phyloP scores from a whole-genome alignment of 2,797 vertebrate genomes.

The Xiphorhynchus erythropygius region DNA sequence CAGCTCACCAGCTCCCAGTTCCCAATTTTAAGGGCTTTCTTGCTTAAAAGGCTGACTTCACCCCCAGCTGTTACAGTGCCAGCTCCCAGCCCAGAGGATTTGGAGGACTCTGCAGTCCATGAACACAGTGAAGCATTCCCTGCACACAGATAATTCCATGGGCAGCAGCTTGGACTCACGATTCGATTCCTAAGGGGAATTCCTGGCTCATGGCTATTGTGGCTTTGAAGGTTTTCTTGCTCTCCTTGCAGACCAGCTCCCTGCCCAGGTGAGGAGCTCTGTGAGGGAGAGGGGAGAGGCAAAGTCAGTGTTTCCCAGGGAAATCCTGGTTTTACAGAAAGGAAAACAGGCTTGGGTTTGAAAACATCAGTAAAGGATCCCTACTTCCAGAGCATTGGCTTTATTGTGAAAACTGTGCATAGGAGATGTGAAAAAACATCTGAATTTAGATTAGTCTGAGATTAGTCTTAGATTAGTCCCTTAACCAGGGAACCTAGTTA shows the following conservation, averaged over 20 bases:
- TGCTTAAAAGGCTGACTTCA: neutral
- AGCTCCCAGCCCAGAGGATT: neutral
- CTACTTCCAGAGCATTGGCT: neutral
- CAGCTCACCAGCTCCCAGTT: neutral
- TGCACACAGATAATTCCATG: fast-evolving
- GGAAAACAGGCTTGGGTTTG: neutral
- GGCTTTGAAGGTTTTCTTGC: slow-evolving; percentile 98
- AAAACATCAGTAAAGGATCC: neutral
- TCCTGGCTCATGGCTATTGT: slow-evolving; percentile 99
- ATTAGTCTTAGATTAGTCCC: too few relatives aligned
- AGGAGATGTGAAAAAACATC: neutral
- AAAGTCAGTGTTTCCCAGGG: neutral
- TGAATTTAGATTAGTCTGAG: neutral
- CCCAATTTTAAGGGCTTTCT: neutral
- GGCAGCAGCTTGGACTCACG: slow-evolving; percentile 80
- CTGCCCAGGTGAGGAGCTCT: slow-evolving; percentile 96
- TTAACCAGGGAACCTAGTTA: neutral
- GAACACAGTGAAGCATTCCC: neutral
- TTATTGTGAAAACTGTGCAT: neutral
- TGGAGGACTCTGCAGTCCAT: neutral
- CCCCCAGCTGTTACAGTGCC: neutral
- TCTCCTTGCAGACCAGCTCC: slow-evolving; percentile 97
- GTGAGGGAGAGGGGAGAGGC: neutral
- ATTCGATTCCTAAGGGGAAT: slow-evolving; percentile 95
- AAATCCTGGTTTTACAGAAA: neutral